These are phyloP conservation scores for Hartigia nigra DNA, from an alignment of 2,888 invertebrate genomes.

Conservation along the genomic window DNA sequence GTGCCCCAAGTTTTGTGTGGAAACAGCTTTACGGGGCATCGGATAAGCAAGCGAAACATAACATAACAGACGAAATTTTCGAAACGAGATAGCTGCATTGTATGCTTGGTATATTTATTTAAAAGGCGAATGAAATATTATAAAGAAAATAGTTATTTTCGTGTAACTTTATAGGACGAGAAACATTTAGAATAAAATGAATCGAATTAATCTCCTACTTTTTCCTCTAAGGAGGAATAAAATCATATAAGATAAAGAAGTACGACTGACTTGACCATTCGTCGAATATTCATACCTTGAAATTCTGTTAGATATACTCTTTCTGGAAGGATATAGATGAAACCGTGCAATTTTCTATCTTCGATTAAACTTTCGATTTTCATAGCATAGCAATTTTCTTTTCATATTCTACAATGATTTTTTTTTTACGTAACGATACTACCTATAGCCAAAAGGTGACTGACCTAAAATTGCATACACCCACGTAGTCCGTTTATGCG, in stretches of 20 bases:
- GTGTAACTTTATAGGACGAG: neutral
- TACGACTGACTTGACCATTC: neutral
- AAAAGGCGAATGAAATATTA: neutral
- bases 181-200: neutral
- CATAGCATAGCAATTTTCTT: neutral
- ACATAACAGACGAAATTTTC: slow-evolving; percentile 30
- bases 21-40: slow-evolving; percentile 49
- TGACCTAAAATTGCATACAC: slow-evolving; percentile 45
- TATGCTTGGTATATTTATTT: slow-evolving; percentile 3
- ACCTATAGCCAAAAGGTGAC: neutral
- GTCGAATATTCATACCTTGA: neutral
- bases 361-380: neutral
- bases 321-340: neutral
- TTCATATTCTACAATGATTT: too few species aligned
- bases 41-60: slow-evolving; percentile 32
- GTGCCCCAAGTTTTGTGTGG: slow-evolving; percentile 46
- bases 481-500: slow-evolving; percentile 52
- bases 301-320: neutral
- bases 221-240: neutral
- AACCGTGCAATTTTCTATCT: neutral
- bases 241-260: neutral
- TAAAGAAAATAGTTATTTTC: neutral
- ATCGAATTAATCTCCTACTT: neutral
- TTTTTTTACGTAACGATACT: too few species aligned
- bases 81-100: slow-evolving; percentile 30